Base-by-base conservation (phyloP, 2,888 invertebrate genomes). In the Drosophila putrida region DNA sequence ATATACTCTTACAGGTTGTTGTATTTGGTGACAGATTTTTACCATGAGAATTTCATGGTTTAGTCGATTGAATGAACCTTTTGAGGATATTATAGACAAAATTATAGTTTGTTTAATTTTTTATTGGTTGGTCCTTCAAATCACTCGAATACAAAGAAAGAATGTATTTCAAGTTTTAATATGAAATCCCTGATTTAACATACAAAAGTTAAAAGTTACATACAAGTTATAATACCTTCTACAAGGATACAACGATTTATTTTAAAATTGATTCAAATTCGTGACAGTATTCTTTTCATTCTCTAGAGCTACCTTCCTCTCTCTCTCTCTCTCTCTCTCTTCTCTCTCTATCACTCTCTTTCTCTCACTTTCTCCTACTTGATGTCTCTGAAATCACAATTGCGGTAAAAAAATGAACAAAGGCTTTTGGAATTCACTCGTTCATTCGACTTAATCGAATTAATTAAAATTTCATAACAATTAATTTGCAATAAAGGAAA, bases 381-480 rank as follows among this genome's bases (percentile, higher is more conserved):
- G 25, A 47, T 54, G 1, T 54, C 9, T 64, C 47, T 59, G 4
- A 41, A 36, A 39, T 11, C 10, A 38, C 33, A 47, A 54, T 39
- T 50, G 25, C 25, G n/a, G 4, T 33, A 15, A 43, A 35, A 57
- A 63, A 49, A 6, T 3, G 3, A n/a, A 0, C 33, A 55, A 20
- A 39, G 6, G 27, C 27, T 53, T 9, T 33, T 51, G 1, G 6
- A 28, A 54, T 54, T 20, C 15, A 25, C 6, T 9, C 57, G 47
- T 50, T 61, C 44, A 55, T 47, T 54, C 62, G 71, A 78, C 76
- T 67, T 80, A 71, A 84, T 88, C 71, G 80, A 85, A 78, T 88
- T 80, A 82, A 85, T 88, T 74, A 74, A 77, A 85, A 51, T 82
- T 81, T 55, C 64, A 77, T 76, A 68, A 66, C 70, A 70, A 75